Conservation (phyloP, 2,797 vertebrate species). For the Chiroxiphia lanceolata region DNA sequence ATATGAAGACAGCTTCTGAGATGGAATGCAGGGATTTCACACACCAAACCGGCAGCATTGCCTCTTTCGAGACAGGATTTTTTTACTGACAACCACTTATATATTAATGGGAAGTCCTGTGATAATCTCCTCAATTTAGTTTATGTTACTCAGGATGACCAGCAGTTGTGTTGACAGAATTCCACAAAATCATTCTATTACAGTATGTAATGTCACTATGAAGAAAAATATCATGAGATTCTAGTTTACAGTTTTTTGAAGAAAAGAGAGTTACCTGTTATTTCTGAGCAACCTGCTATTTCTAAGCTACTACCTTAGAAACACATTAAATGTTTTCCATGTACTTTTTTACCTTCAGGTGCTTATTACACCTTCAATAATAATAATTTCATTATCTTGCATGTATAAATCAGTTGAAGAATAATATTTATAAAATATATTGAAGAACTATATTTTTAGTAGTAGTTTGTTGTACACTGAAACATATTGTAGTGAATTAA, state of each 20-base stretch:
- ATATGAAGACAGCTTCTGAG: background rate
- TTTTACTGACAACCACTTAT: background rate
- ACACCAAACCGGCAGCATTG: background rate
- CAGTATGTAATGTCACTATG: background rate
- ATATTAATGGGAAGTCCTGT: background rate
- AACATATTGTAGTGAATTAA: background rate
- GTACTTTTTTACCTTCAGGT: background rate
- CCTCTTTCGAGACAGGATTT: background rate
- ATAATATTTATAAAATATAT: background rate
- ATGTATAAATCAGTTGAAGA: background rate
- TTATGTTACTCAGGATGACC: background rate
- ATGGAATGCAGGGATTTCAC: background rate
- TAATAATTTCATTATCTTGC: background rate
- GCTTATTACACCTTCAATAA: background rate
- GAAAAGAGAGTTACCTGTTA: background rate
- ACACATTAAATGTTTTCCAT: background rate
- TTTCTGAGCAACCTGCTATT: background rate
- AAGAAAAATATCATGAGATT: background rate
- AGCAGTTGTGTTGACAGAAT: background rate
- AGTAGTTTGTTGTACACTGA: background rate
- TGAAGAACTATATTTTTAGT: background rate
- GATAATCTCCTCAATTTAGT: background rate
- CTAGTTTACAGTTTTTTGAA: background rate
- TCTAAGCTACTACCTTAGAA: background rate
- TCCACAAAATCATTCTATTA: background rate